A percentile compares a stretch with the other conserved stretches of the same genome.
These are phyloP conservation scores for Craseonycteris thonglongyai DNA, from an alignment of 2,113 vertebrate genomes.

Conservation along the genomic window DNA sequence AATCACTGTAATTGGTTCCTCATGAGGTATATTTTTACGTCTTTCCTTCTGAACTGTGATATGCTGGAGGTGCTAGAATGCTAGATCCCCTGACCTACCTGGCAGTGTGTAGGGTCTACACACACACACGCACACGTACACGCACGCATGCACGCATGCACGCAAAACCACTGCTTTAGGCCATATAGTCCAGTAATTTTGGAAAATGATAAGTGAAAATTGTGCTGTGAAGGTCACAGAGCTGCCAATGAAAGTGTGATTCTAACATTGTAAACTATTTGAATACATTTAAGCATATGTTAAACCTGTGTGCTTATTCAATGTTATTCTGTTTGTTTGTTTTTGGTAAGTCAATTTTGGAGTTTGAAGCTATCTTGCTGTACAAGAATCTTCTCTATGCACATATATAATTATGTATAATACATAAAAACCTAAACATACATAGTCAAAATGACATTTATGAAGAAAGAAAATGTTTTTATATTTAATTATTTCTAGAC, in stretches of 20 bases:
- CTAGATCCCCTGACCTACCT: not conserved
- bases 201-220: not conserved
- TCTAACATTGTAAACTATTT: not conserved
- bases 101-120: not conserved
- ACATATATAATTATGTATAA: too few species aligned
- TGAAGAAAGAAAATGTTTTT: not conserved
- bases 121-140: too few species aligned
- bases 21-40: not conserved
- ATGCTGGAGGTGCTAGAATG: not conserved
- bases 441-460: not conserved
- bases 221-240: not conserved
- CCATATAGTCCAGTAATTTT: not conserved
- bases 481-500: not conserved
- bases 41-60: not conserved
- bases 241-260: not conserved
- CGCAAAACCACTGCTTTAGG: not conserved
- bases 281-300: not conserved
- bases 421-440: not conserved
- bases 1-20: not conserved
- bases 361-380: not conserved
- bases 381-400: not conserved
- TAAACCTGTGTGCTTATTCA: not conserved
- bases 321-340: not conserved
- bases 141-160: too few species aligned
- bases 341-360: not conserved